Percentiles rank a stretch among this genome's conserved stretches.
phyloP scores from a whole-genome alignment of 2,113 vertebrate species.

The Myotis lucifugus region DNA sequence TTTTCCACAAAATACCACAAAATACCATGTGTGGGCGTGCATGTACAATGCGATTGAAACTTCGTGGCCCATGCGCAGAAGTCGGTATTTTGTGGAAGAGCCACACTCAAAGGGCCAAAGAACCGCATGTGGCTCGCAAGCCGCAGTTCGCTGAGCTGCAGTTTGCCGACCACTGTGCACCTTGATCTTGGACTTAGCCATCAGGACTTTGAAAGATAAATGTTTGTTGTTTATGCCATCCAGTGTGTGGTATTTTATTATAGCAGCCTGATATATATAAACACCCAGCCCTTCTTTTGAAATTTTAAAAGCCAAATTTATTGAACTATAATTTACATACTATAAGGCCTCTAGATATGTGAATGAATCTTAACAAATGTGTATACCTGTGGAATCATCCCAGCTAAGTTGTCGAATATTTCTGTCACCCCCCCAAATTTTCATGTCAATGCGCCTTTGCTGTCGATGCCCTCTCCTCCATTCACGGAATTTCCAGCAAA shows the following conservation, averaged over 20 bases:
- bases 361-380: background rate
- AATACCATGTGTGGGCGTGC: no score
- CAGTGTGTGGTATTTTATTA: background rate
- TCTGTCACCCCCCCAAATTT: background rate
- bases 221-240: background rate
- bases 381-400: background rate
- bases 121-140: no score
- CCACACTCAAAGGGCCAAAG: no score
- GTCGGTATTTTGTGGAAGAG: no score
- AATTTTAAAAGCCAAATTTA: background rate
- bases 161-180: no score
- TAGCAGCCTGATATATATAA: background rate
- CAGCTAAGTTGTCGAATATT: background rate
- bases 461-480: rapidly evolving
- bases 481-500: background rate
- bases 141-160: no score
- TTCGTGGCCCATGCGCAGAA: no score
- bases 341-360: background rate
- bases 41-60: no score
- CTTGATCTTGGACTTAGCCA: background rate
- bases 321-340: background rate
- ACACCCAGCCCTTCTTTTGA: background rate
- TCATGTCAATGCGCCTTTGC: background rate
- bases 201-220: background rate
- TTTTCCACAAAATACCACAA: no score